Base-by-base conservation (phyloP, 2,888 invertebrate genomes). In the Frankliniella intonsa region DNA sequence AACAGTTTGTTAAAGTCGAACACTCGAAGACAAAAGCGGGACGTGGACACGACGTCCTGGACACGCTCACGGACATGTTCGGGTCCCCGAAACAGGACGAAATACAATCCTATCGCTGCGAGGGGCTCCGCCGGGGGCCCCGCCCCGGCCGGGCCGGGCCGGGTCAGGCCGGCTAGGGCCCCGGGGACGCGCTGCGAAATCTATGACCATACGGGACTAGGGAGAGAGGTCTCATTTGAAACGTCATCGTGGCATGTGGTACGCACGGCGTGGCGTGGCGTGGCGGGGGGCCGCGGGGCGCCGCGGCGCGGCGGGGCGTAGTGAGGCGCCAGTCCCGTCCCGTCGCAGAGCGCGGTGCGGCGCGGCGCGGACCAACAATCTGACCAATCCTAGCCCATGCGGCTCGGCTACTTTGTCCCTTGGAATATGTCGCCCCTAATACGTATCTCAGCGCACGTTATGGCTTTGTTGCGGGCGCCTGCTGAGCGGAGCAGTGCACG, bases 161-260 rank as follows among this genome's bases (percentile, higher is more conserved):
- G 38, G 38, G 38, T 38, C 38, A 38, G 38, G 38, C 38, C 38
- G 38, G 3, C 38, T 2, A 3, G 38, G 38, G 38, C 38, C 38
- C 38, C 38, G 38, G 38, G 38, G 38, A 38, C 38, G 38, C 69
- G 69, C 69, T 25, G 69, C 69, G 9, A 76, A 76, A 76, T 76
- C 69, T 76, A 76, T 76, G 69, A 22, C 69, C 69, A 12, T 25
- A 25, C 69, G 22, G 69, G 22, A 22, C 69, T 76, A 76, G 69
- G 25, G 69, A 25, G 69, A 76, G 69, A 76, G 69, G 69, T 76
- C 69, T 76, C 69, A 76, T 76, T 76, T 76, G 69, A 12, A 76
- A 76, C 69, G 69, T 76, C 69, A 76, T 25, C 69, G 22, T 76
- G 69, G 69, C 69, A 76, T 76, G 69, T 12, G 22, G 69, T 76